Percentiles rank a stretch among this genome's conserved stretches.
phyloP scores from a whole-genome alignment of 2,797 vertebrate genomes.

The Lagodon rhomboides region DNA sequence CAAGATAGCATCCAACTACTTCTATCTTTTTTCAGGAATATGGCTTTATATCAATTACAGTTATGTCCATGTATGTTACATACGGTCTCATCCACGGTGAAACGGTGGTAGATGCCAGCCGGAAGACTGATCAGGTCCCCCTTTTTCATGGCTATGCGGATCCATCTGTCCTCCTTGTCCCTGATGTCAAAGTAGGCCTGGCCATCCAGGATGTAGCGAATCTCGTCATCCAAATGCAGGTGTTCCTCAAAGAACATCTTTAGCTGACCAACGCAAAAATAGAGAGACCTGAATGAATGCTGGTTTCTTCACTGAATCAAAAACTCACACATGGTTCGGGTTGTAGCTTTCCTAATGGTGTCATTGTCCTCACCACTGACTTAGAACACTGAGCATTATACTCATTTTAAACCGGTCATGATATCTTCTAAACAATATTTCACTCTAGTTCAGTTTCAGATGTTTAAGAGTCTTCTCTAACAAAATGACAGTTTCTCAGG shows the following conservation, averaged over 20 bases:
- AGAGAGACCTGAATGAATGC: neutral
- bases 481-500: neutral
- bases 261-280: conserved; percentile 80
- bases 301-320: neutral
- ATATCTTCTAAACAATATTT: neutral
- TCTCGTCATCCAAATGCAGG: conserved; percentile 94
- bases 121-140: conserved; percentile 96
- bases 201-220: conserved; percentile 95
- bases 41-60: neutral
- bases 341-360: neutral
- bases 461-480: neutral
- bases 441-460: neutral
- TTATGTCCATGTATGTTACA: neutral
- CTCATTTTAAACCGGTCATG: neutral
- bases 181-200: conserved; percentile 94
- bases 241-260: conserved; percentile 95
- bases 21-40: neutral
- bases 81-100: conserved; percentile 85
- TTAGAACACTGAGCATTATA: neutral
- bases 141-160: conserved; percentile 91
- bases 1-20: neutral
- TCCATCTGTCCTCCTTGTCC: conserved; percentile 91
- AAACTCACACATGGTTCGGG: neutral
- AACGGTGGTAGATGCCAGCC: conserved; percentile 96
- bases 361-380: neutral